These are phyloP conservation scores for Calameuta filiformis DNA, from an alignment of 2,888 invertebrate genomes.

Conservation along the genomic window DNA sequence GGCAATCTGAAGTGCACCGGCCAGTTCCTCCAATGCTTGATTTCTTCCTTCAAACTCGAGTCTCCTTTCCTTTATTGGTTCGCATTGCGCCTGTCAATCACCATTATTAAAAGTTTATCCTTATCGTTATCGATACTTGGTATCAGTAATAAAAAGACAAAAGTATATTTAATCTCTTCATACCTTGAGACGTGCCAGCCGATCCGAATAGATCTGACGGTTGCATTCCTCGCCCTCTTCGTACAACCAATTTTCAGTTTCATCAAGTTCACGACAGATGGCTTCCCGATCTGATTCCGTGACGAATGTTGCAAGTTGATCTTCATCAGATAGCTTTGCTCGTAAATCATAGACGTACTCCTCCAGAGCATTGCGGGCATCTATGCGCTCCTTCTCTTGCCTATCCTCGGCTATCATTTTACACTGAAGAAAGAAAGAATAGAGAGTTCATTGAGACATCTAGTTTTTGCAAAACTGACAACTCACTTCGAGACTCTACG, in stretches of 20 bases:
- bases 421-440: conserved; percentile 66
- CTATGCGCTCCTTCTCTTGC: conserved; percentile 93
- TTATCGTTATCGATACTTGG: not conserved
- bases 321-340: conserved; percentile 84
- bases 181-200: conserved; percentile 53
- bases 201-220: conserved; percentile 72
- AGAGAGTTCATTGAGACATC: not conserved
- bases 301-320: conserved; percentile 80
- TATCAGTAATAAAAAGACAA: not conserved
- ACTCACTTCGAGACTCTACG: not conserved
- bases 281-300: conserved; percentile 75
- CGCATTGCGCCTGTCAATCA: conserved; percentile 76
- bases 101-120: not conserved
- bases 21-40: conserved; percentile 83
- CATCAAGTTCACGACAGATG: conserved; percentile 78
- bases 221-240: conserved; percentile 96
- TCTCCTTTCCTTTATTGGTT: conserved; percentile 88
- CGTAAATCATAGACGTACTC: conserved; percentile 98
- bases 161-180: not conserved
- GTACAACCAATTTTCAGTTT: conserved; percentile 96
- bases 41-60: conserved; percentile 85
- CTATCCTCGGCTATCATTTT: conserved; percentile 88
- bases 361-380: conserved; percentile 96
- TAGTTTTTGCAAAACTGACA: not conserved
- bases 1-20: conserved; percentile 80